Evolutionary conservation across 2,888 invertebrate genomes (phyloP), one percentile per base, ranked within the genome.

Genomic region (Nineta flava): DNA sequence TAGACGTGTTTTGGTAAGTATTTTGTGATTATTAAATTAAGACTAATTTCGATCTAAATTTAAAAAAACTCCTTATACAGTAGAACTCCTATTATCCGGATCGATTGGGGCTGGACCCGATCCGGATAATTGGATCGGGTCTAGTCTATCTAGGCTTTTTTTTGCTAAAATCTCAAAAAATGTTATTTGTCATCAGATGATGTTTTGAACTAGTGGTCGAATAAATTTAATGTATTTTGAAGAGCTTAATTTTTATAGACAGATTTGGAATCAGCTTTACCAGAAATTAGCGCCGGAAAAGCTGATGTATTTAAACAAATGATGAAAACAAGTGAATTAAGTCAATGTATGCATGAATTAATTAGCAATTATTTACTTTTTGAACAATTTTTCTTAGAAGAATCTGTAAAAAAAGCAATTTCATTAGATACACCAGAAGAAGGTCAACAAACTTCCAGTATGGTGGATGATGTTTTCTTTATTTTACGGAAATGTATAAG

Each of bases 401-500:
- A 96, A 67, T 95, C 92, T 60, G 86, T 96, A 1, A 77, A 81
- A 45, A 97, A 96, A 68, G 97, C 95, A 1, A 75, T 92, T 47
- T 77, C 78, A 51, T 73, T 92, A 74, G 90, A 92, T 59, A 69
- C 74, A 0, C 71, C 82, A 21, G 84, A 86, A 56, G 68, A 74
- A n/a, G 81, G 81, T 4, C 79, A 79, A 51, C 76, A 82, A 55
- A 83, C 83, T 1, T 93, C 94, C 2, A 94, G 91, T 56, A 83
- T 99, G 73, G 87, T 97, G 0, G 99, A 99, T 65, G 97, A 99
- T 67, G 87, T 95, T 1, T 97, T 97, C 69, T 99, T 92, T 65
- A 93, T 99, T 56, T 81, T 96, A 2, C 83, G 93, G 59, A 97
- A 97, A 70, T 92, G 94, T 59, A 86, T 96, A 47, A 76, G 86